These are phyloP conservation scores for Neoarius graeffei DNA, from an alignment of 2,113 vertebrate genomes.

Conservation along the genomic window DNA sequence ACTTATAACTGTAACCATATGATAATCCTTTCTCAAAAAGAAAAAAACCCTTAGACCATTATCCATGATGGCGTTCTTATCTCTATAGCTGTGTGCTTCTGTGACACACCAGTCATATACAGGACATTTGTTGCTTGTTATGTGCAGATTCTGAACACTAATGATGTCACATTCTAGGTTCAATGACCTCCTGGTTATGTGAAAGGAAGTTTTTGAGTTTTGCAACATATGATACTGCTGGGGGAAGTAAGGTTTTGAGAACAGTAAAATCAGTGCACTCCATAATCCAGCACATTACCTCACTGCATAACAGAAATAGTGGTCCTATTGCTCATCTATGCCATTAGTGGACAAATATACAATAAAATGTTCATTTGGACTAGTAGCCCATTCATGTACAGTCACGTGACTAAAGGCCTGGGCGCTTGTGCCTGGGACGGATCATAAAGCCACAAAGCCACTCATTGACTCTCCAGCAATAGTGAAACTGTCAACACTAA, in stretches of 20 bases:
- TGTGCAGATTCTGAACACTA: conserved; percentile 4
- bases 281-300: neutral
- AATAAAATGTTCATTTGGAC: conserved; percentile 30
- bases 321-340: neutral
- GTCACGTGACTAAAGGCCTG: conserved; percentile 59
- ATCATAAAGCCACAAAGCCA: conserved; percentile 69
- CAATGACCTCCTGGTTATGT: neutral
- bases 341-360: neutral
- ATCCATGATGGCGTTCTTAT: neutral
- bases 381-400: conserved; percentile 39
- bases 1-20: too few relatives aligned
- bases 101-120: conserved; percentile 25
- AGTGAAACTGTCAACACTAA: conserved; percentile 51
- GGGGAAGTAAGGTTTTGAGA: neutral
- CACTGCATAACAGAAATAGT: neutral
- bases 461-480: conserved; percentile 65
- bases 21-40: neutral
- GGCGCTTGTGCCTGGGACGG: conserved; percentile 63
- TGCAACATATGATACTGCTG: neutral
- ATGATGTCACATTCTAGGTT: neutral
- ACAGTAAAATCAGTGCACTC: neutral
- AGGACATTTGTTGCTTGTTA: conserved; percentile 33
- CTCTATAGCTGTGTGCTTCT: neutral
- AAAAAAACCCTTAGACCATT: neutral
- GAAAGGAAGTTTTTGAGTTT: neutral